Base-by-base conservation (phyloP, 2,888 invertebrate genomes). In the Chrysolina haemoptera region DNA sequence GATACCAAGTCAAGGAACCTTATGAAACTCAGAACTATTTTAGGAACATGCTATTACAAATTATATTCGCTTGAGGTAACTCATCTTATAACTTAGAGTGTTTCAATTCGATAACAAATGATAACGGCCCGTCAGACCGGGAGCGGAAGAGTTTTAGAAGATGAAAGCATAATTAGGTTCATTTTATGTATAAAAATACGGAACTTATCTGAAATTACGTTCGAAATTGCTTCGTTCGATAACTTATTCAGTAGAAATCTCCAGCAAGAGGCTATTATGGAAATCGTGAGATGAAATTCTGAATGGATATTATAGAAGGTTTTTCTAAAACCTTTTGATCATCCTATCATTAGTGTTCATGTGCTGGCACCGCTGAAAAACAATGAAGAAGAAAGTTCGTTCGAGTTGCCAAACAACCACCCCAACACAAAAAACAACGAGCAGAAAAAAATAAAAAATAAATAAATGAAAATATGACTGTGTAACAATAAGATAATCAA, bases 171-270 rank as follows among this genome's bases (percentile, higher is more conserved):
- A 53, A 53, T 53, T 53, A 53, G 20, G 20, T 20, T 53, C 20
- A 20, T 11, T 53, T 53, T 53, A 20, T 20, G 53, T 53, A 20
- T 53, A 20, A 22, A 53, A 53, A 20, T 53, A 22, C 20, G 53
- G 22, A 22, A 53, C 20, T 11, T 20, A 9, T 53, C 20, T 53
- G 27, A 65, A 65, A 65, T 22, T 20, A 46, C 12, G 14, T 46
- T 66, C 27, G 8, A 22, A 53, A 53, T 53, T 20, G 53, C 53
- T 12, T 12, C 1, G 18, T 66, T 50, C 50, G 12, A 66, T 66
- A 22, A 50, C 20, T 50, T 16, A 50, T 50, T 66, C 66, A 66
- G 48, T 50, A 35, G 11, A 66, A 66, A 50, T 50, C 35, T 12
- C n/a, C 20, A 35, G 40, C 35, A 16, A 66, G 66, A 50, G 10